These are phyloP conservation scores for Phylloscopus trochiloides DNA, from an alignment of 2,113 vertebrate genomes.

Conservation along the genomic window DNA sequence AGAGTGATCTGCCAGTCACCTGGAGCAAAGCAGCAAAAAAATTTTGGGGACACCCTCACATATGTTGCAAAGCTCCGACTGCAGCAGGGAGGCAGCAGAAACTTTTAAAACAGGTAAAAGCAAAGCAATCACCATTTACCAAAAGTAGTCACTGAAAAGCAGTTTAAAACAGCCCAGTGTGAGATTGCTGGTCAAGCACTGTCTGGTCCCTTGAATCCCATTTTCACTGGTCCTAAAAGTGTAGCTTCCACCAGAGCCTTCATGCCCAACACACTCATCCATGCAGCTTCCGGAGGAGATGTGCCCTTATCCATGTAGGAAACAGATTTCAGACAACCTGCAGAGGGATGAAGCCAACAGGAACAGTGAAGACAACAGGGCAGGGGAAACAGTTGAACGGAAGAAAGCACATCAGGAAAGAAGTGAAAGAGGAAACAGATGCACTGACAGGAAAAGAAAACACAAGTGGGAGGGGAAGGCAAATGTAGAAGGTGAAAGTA, in stretches of 20 bases:
- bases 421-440: conserved; percentile 49
- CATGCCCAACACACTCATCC: background rate
- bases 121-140: background rate
- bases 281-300: background rate
- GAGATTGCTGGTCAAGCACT: accelerated
- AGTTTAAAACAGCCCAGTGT: background rate
- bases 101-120: background rate
- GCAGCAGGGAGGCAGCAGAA: background rate
- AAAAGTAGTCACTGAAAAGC: background rate
- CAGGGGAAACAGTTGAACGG: background rate
- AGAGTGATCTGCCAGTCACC: background rate
- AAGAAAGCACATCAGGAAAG: background rate
- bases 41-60: accelerated
- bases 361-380: background rate
- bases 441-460: background rate
- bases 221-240: background rate
- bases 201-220: background rate
- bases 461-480: background rate
- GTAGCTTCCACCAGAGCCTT: accelerated
- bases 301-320: background rate
- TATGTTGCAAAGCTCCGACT: background rate
- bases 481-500: background rate
- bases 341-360: background rate
- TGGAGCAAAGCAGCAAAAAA: background rate
- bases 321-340: background rate